Conservation (phyloP, 2,113 vertebrate genomes). For the Vireo altiloquus region DNA sequence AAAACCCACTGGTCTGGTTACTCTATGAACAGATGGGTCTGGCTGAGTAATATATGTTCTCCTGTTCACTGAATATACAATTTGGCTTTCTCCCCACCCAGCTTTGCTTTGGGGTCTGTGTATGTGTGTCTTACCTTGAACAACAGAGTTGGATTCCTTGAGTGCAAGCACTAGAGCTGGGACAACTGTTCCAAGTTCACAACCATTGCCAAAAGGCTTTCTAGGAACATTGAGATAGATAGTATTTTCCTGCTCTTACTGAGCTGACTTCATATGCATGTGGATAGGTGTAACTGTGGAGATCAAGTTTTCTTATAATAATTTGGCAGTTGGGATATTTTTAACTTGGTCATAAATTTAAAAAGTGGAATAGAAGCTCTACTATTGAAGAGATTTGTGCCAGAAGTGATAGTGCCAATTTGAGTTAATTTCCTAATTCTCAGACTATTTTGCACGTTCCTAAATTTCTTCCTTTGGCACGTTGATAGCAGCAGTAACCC, state of each 20-base stretch:
- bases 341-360: neutral
- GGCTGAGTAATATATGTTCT: neutral
- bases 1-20: neutral
- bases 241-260: neutral
- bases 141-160: neutral
- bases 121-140: neutral
- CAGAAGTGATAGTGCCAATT: neutral
- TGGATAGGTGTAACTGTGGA: neutral
- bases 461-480: neutral
- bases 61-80: neutral
- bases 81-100: neutral
- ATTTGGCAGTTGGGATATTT: neutral
- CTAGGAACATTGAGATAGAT: neutral
- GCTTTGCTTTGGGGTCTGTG: neutral
- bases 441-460: neutral
- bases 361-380: neutral
- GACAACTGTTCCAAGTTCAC: neutral
- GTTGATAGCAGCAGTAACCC: neutral
- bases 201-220: neutral
- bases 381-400: neutral
- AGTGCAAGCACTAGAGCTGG: neutral
- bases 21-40: neutral
- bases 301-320: neutral
- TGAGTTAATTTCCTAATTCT: neutral
- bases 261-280: neutral